Evolutionary conservation across 2,113 vertebrate genomes (phyloP).

Genomic region (Pteropus alecto): DNA sequence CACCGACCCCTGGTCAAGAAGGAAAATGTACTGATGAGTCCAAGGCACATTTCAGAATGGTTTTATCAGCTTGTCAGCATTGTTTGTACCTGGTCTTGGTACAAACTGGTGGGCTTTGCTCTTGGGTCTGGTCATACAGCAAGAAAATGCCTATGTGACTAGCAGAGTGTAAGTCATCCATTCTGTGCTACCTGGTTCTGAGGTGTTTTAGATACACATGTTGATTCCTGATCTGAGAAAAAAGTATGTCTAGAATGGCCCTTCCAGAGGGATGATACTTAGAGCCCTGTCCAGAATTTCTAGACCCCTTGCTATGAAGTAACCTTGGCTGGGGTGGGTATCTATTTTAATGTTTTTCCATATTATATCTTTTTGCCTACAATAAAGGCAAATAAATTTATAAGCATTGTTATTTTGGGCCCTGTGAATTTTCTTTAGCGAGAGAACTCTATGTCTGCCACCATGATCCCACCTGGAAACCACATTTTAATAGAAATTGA

Average conservation of each 20-base stretch:
- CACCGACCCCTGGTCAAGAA: not conserved
- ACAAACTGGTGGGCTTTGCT: not conserved
- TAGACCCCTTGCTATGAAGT: not conserved
- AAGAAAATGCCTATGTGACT: not conserved
- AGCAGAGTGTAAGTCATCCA: not conserved
- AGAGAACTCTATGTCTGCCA: not conserved
- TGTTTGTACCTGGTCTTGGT: not conserved
- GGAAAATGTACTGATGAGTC: not conserved
- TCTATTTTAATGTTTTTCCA: not conserved
- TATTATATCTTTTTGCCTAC: not conserved
- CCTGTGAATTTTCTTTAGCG: not conserved
- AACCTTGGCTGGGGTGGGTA: rapidly evolving
- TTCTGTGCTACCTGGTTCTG: not conserved
- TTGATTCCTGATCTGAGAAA: not conserved
- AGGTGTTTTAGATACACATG: not conserved
- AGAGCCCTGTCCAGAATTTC: not conserved
- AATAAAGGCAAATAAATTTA: not conserved
- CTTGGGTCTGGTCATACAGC: not conserved
- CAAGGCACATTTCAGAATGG: not conserved
- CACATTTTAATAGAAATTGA: not conserved
- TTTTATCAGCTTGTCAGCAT: not conserved
- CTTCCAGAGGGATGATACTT: not conserved
- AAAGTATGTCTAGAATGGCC: not conserved
- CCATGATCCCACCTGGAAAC: not conserved
- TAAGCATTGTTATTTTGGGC: not conserved